phyloP scores from a whole-genome alignment of 2,888 invertebrate species.

The Drosophila buzzatii region DNA sequence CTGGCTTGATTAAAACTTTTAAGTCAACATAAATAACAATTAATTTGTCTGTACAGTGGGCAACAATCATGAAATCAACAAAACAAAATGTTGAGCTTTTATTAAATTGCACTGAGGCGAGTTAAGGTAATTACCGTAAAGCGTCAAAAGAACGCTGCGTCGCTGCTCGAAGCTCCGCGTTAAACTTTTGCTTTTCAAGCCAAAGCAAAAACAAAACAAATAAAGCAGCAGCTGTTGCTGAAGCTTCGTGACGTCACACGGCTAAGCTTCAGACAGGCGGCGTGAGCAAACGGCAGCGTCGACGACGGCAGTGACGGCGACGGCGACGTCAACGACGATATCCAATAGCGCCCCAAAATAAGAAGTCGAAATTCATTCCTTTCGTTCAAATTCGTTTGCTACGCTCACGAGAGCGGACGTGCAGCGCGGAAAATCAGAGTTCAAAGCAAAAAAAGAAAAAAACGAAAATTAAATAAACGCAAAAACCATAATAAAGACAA shows the following conservation, averaged over 20 bases:
- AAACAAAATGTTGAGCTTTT: constrained; percentile 35
- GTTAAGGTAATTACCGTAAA: constrained; percentile 41
- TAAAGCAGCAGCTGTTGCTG: constrained; percentile 28
- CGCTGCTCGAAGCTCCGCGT: constrained; percentile 25
- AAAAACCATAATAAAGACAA: constrained; percentile 48
- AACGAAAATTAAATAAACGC: constrained; percentile 26
- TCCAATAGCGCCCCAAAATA: constrained; percentile 82
- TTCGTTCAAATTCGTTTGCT: constrained; percentile 82
- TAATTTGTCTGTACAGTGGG: constrained; percentile 32
- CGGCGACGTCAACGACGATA: constrained; percentile 62
- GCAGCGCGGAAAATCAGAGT: constrained; percentile 75
- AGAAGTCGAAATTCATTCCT: constrained; percentile 81
- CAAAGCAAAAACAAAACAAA: constrained; percentile 34
- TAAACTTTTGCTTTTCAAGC: constrained; percentile 42
- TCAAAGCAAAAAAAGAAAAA: constrained; percentile 35
- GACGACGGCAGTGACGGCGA: constrained; percentile 13
- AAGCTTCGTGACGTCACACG: constrained; percentile 68
- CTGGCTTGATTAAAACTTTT: constrained; percentile 12
- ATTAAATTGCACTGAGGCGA: constrained; percentile 40
- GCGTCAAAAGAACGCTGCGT: constrained; percentile 42
- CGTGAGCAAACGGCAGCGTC: constrained; percentile 25
- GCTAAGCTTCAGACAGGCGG: constrained; percentile 42
- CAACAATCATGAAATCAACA: constrained; percentile 28
- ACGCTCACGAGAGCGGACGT: constrained; percentile 85
- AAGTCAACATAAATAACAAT: constrained; percentile 35